Evolutionary conservation across 2,888 invertebrate genomes (phyloP), one percentile per base, ranked within the genome.

Genomic region (Cerastis rubricosa): DNA sequence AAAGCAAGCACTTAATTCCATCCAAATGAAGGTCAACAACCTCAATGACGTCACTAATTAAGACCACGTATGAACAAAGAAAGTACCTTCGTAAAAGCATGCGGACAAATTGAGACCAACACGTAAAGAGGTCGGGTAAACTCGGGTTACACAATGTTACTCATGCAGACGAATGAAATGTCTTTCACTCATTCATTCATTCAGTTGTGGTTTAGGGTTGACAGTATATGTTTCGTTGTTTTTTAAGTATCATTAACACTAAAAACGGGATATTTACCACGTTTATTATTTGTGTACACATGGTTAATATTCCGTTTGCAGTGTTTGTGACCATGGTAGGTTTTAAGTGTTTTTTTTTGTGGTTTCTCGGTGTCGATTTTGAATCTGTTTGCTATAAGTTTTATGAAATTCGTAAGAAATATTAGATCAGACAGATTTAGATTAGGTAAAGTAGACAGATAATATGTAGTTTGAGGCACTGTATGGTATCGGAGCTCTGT

Each of bases 171-270:
- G 87, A 84, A 88, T 87, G 84, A 79, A 86, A 87, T 85, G 84
- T 87, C 87, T 85, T 90, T 88, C 89, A 85, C 85, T 89, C 85
- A 86, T 84, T 88, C 90, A 85, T 83, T 85, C 87, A 77, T 77
- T 84, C 85, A 74, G 69, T 80, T 80, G 78, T 64, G 71, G 54
- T 64, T 40, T 73, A 87, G 80, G 87, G 85, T 17, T 84, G 83
- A 22, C 77, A 68, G 19, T 6, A 12, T 25, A 12, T 43, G 43
- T 29, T 61, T 49, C 64, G 12, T 8, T 40, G 6, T 40, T 40
- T 40, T 40, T 40, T 8, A 40, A 40, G 40, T 35, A 35, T 35
- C 35, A 35, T 35, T 1, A 3, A 35, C 35, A 35, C n/a, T n/a
- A 35, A 35, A 35, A 35, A 35, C 35, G 35, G 35, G 35, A 35